Evolutionary conservation across 2,797 vertebrate genomes (phyloP).

Genomic region (Carcharodon carcharias): DNA sequence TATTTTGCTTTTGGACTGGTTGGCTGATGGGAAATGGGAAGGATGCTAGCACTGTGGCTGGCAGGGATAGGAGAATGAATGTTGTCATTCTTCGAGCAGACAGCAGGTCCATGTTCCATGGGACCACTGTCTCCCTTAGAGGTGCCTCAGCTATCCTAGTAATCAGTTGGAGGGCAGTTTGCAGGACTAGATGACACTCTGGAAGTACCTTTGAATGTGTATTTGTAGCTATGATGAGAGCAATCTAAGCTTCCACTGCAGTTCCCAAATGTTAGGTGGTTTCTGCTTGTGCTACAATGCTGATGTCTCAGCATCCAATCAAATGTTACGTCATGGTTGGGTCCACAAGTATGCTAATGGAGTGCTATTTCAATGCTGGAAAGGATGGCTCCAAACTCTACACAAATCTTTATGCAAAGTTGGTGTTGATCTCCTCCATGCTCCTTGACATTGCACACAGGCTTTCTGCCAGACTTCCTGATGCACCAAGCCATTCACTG

Average conservation of each 20-base stretch:
- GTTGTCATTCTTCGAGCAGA: neutral
- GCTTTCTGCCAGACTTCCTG: neutral
- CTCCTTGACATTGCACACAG: too few relatives aligned
- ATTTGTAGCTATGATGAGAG: neutral
- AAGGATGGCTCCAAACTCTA: too few relatives aligned
- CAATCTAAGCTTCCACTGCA: neutral
- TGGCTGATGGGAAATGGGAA: neutral
- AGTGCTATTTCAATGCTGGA: too few relatives aligned
- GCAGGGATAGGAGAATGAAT: neutral
- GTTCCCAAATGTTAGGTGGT: neutral
- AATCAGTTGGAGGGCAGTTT: neutral
- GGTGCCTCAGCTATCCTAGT: too few relatives aligned
- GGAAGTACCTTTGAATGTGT: neutral
- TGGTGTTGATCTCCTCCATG: too few relatives aligned
- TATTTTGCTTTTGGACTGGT: neutral
- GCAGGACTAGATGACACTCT: neutral
- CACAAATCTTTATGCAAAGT: too few relatives aligned
- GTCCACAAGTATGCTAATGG: too few relatives aligned
- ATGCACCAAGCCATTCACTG: neutral
- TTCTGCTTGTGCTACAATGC: too few relatives aligned
- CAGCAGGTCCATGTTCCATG: neutral
- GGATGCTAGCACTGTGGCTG: too few relatives aligned
- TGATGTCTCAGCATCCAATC: too few relatives aligned
- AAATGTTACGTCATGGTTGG: too few relatives aligned
- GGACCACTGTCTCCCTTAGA: neutral